These are phyloP conservation scores for Coremacera marginata DNA, from an alignment of 2,888 invertebrate species.

Conservation along the genomic window DNA sequence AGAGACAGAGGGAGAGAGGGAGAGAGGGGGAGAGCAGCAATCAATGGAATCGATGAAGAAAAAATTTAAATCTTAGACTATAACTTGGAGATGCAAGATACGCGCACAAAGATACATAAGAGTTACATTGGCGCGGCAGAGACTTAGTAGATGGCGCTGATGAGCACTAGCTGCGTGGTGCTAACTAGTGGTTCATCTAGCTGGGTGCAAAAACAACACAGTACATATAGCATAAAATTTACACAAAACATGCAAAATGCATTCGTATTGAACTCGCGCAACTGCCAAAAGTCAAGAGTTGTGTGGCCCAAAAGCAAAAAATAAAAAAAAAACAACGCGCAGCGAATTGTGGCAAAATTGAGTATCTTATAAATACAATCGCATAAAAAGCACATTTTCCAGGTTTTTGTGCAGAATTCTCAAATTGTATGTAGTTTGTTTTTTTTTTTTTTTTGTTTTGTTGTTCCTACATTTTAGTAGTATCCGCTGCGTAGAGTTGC, in stretches of 20 bases:
- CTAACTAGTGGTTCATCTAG: background rate
- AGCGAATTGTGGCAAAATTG: background rate
- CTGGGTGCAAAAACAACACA: background rate
- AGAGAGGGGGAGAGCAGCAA: no score
- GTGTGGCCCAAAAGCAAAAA: background rate
- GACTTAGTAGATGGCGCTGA: slow-evolving; percentile 5
- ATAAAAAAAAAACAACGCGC: background rate
- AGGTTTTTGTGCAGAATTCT: background rate
- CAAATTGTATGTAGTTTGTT: background rate
- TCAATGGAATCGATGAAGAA: slow-evolving; percentile 19
- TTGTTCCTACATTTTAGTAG: slow-evolving; percentile 1
- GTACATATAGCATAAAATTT: slow-evolving; percentile 5
- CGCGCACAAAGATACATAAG: background rate
- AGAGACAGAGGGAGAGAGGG: no score
- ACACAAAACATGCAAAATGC: slow-evolving; percentile 32
- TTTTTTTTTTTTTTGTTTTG: background rate
- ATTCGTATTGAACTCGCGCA: slow-evolving; percentile 19
- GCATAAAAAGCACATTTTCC: background rate
- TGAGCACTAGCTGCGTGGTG: slow-evolving; percentile 5
- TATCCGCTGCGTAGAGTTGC: background rate
- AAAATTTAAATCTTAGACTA: background rate
- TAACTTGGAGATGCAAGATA: background rate
- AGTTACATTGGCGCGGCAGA: no score
- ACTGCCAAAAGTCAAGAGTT: slow-evolving; percentile 15
- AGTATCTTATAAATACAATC: background rate